Base-by-base conservation (phyloP, 2,888 invertebrate genomes). In the Polietes domitor region DNA sequence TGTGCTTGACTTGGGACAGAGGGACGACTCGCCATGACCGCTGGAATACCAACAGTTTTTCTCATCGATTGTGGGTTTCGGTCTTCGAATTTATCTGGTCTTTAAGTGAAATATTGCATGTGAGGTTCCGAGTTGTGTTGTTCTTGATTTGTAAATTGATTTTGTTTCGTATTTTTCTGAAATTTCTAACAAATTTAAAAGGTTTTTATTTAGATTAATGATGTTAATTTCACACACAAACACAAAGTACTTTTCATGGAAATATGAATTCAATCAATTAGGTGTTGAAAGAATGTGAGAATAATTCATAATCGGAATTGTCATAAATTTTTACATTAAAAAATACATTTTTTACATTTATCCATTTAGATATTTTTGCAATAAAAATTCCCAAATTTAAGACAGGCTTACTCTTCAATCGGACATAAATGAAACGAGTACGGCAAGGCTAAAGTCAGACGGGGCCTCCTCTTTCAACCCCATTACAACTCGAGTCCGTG, bases 41-140 rank as follows among this genome's bases (percentile, higher is more conserved):
- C 19, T 43, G 50, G 50, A 7, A 7, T 50, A 50, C n/a, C 37
- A 9, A 37, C 7, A n/a, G n/a, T 47, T 47, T 32, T 47, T n/a
- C 47, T n/a, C n/a, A 47, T 47, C 15, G 41, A 32, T 12, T 41
- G 41, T 2, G 41, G 12, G 41, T 41, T 41, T 32, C 32, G 32
- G 32, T 32, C 32, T 7, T 32, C 32, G 4, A 37, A 47, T 47
- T 47, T 15, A 2, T 4, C 3, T n/a, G 47, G 15, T n/a, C n/a
- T 77, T 75, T 19, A 76, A 80, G 65, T 77, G 55, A 58, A 58
- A 72, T 77, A 75, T 83, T 75, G 72, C 71, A 78, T 77, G 80
- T 15, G 19, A 65, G 1, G 21, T 65, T 37, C n/a, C 19, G n/a
- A 12, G 37, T 41, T 19, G 21, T 55, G 32, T 28, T 80, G 72